Conservation (phyloP, 2,797 vertebrate genomes). For the Poecilia wingei region DNA sequence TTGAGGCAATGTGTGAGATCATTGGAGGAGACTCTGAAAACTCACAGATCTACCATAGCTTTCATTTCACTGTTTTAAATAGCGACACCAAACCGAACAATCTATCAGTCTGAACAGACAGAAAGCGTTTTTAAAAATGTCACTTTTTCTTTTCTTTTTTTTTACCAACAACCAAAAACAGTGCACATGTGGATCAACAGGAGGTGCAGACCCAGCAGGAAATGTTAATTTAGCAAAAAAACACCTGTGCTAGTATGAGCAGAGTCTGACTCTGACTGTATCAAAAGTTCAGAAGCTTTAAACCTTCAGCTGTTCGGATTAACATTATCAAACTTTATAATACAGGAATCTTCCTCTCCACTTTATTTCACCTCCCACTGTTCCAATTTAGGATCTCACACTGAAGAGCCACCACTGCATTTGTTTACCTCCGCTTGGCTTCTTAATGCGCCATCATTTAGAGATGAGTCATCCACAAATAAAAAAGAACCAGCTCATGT, state of each 20-base stretch:
- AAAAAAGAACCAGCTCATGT: conserved; percentile 39
- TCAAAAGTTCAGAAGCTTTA: neutral
- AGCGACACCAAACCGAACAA: neutral
- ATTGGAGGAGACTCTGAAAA: neutral
- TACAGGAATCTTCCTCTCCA: conserved; percentile 33
- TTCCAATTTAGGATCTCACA: conserved; percentile 60
- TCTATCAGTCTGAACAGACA: neutral
- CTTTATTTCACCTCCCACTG: conserved; percentile 43
- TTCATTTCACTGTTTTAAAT: neutral
- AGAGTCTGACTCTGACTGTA: neutral
- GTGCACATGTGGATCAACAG: neutral
- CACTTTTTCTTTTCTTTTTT: neutral
- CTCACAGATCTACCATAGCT: neutral
- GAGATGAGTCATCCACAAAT: conserved; percentile 63
- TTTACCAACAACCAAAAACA: neutral
- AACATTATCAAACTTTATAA: conserved; percentile 48
- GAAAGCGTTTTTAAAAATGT: neutral
- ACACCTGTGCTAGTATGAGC: neutral
- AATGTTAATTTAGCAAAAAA: neutral
- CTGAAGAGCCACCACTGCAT: conserved; percentile 62
- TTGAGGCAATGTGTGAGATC: neutral
- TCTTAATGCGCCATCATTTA: conserved; percentile 67
- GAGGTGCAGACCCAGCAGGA: neutral
- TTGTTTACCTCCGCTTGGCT: conserved; percentile 72
- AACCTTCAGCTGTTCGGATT: conserved; percentile 36